A percentile compares a stretch with the other conserved stretches of the same genome.
Conservation (phyloP, 2,113 vertebrate species). For the Ophthalmolycus amberensis region DNA sequence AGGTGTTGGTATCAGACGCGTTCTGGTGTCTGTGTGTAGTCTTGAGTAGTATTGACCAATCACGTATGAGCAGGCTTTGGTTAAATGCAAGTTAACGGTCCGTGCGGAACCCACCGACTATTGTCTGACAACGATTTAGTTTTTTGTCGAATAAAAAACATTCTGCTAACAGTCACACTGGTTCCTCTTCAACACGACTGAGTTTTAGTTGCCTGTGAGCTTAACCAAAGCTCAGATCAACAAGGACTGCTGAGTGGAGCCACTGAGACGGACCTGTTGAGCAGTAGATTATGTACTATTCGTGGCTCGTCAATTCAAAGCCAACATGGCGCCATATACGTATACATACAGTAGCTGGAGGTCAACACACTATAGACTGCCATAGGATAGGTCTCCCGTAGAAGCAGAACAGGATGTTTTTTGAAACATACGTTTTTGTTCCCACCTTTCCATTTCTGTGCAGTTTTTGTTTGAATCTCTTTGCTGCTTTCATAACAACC, state of each 20-base stretch:
- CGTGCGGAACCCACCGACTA: too few relatives aligned
- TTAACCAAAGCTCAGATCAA: neutral
- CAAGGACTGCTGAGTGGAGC: too few relatives aligned
- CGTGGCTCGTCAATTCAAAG: neutral
- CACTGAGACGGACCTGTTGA: too few relatives aligned
- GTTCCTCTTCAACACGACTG: neutral
- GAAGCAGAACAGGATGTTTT: neutral
- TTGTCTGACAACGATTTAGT: too few relatives aligned
- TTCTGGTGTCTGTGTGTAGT: too few relatives aligned
- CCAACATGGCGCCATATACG: neutral
- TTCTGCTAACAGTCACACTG: neutral
- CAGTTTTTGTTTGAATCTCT: slow-evolving; percentile 23
- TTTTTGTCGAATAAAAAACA: too few relatives aligned
- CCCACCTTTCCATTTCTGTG: slow-evolving; percentile 3
- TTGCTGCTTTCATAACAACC: slow-evolving; percentile 20
- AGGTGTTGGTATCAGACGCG: neutral
- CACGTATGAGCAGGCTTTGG: too few relatives aligned
- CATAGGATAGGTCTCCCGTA: neutral
- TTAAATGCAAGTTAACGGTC: too few relatives aligned
- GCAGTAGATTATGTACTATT: neutral
- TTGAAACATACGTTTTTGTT: slow-evolving; percentile 1
- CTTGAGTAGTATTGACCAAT: too few relatives aligned
- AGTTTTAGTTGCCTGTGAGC: neutral
- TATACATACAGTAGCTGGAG: neutral
- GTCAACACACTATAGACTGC: neutral